Base-by-base conservation (phyloP, 2,113 vertebrate species). In the Cheirogaleus medius region DNA sequence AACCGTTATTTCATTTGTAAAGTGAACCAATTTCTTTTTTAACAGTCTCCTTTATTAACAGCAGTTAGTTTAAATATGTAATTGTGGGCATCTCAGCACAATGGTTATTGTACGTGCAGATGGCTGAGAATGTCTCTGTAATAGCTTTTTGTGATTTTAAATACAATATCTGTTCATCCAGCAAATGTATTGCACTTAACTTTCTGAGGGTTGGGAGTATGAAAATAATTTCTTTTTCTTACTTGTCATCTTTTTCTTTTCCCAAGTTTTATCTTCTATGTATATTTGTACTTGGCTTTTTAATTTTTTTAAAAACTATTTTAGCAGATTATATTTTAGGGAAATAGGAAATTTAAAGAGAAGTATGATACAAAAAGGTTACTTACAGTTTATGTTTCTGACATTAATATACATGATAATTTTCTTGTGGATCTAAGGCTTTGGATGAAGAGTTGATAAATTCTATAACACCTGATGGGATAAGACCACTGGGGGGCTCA, bases 1-100 rank as follows among this genome's bases (percentile, higher is more conserved):
- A 98, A 97, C 58, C 82, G 87, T 97, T 88, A 92, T 94, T 97
- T 98, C 76, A 93, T 78, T 97, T 97, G 34, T 39, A 94, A 98
- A 97, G 17, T 21, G 84, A 98, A 90, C 60, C 54, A 74, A 92
- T 85, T 95, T 98, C 96, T 63, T 95, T 60, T 89, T 89, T 89
- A 96, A 76, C 49, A 94, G 81, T 66, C 77, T 21, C 44, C 91
- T 98, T 97, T 97, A 69, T 97, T 97, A 94, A 95, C 25, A 93
- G 63, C 78, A 93, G 80, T 97, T 94, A 95, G 52, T 95, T 98
- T 97, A 96, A 98, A 86, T 71, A 25, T 94, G 91, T 97, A 94
- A 87, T 97, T 77, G 77, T 85, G 91, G 77, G 21, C 84, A 92
- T 54, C 39, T 87, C 0, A 0, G 20, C 25, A 69, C 93, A 73